A percentile compares a stretch with the other conserved stretches of the same genome.
These are phyloP conservation scores for Athene cunicularia DNA, from an alignment of 2,113 vertebrate species.

Conservation along the genomic window DNA sequence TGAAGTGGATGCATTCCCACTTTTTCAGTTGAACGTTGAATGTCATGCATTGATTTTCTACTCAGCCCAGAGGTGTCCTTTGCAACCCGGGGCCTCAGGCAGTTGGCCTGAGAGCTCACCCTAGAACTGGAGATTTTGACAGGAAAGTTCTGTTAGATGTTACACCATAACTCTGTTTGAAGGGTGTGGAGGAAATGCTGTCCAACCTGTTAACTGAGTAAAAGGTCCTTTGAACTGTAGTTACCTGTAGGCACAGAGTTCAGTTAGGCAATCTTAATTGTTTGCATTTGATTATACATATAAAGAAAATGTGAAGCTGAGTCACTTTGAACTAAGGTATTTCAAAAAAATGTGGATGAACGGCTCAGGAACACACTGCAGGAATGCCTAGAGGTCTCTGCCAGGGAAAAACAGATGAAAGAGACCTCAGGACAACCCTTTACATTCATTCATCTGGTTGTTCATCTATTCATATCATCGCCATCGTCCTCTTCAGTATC, in stretches of 20 bases:
- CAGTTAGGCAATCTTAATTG: conserved; percentile 57
- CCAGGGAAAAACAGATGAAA: not conserved
- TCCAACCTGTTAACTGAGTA: conserved; percentile 37
- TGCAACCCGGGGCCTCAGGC: not conserved
- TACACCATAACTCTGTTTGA: conserved; percentile 37
- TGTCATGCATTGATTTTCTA: not conserved
- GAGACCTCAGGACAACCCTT: not conserved
- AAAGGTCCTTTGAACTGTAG: conserved; percentile 59
- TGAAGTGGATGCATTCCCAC: not conserved
- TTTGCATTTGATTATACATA: conserved; percentile 61
- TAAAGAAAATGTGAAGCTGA: conserved; percentile 39
- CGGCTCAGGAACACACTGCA: not conserved
- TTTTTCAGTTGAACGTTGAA: not conserved
- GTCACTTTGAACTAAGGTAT: conserved; percentile 23
- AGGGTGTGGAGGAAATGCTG: conserved; percentile 51
- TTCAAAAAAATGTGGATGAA: not conserved
- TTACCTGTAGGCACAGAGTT: conserved; percentile 50
- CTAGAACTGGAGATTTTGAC: conserved; percentile 4
- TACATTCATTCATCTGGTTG: not conserved
- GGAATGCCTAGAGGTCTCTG: not conserved
- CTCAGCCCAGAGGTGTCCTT: not conserved
- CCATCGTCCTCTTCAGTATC: not conserved
- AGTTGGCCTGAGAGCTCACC: not conserved
- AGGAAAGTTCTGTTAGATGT: conserved; percentile 24
- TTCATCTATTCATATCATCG: not conserved